A percentile compares a stretch with the other conserved stretches of the same genome.
Evolutionary conservation across 2,888 invertebrate genomes (phyloP).

Genomic region (Nephrotoma flavescens): DNA sequence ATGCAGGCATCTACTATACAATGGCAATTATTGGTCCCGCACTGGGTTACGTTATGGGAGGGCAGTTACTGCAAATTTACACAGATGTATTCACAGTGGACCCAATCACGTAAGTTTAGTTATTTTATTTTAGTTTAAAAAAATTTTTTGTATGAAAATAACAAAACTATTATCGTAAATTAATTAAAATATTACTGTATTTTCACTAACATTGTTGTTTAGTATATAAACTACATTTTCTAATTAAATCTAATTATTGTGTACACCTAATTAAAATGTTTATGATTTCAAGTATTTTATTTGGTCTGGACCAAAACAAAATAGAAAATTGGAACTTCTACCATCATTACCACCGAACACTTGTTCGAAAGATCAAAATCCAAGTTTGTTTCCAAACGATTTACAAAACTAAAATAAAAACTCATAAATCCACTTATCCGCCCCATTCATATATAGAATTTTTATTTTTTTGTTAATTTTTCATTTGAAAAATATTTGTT

Average conservation of each 20-base stretch:
- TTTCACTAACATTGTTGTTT: not conserved
- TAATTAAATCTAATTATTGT: not conserved
- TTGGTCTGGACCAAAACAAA: not conserved
- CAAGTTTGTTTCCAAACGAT: not conserved
- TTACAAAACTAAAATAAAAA: not conserved
- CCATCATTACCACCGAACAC: not conserved
- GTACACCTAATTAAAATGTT: not conserved
- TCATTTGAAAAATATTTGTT: not conserved
- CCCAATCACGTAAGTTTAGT: conserved; percentile 45
- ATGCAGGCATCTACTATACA: conserved; percentile 61
- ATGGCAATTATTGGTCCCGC: conserved; percentile 73
- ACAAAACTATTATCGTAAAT: not conserved
- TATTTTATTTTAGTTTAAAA: not conserved
- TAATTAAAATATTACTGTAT: not conserved
- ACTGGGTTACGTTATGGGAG: conserved; percentile 72
- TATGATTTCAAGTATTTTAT: not conserved
- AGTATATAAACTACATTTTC: not conserved
- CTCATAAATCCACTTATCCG: not conserved
- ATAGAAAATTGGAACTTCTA: not conserved
- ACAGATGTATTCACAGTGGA: conserved; percentile 54
- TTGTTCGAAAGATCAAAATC: not conserved
- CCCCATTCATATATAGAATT: not conserved
- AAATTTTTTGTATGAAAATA: not conserved
- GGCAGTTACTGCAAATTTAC: conserved; percentile 63
- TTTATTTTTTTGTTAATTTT: not conserved